These are phyloP conservation scores for Plagodis pulveraria DNA, from an alignment of 2,888 invertebrate species.

Conservation along the genomic window DNA sequence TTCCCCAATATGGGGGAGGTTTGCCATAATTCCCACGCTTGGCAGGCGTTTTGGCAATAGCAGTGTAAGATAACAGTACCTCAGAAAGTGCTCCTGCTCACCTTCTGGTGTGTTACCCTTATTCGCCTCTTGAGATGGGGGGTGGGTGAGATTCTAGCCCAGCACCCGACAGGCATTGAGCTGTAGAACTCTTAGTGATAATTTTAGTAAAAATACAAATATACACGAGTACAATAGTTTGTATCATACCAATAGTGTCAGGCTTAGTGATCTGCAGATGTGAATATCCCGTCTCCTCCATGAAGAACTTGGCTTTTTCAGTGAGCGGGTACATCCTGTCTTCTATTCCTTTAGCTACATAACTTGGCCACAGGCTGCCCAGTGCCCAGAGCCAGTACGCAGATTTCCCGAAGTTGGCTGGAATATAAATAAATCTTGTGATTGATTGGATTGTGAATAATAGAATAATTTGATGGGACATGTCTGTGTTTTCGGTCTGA, in stretches of 20 bases:
- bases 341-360: slow-evolving; percentile 72
- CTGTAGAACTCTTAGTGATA: slow-evolving; percentile 32
- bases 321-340: slow-evolving; percentile 81
- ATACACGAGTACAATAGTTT: neutral
- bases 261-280: slow-evolving; percentile 93
- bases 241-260: slow-evolving; percentile 88
- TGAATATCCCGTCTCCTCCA: slow-evolving; percentile 86
- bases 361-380: slow-evolving; percentile 79
- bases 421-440: neutral
- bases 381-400: slow-evolving; percentile 61
- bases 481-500: too few species aligned
- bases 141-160: too few species aligned
- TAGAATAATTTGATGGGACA: too few species aligned
- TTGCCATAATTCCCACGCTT: too few species aligned
- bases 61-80: too few species aligned
- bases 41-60: too few species aligned
- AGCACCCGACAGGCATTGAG: too few species aligned
- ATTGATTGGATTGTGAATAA: too few species aligned
- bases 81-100: too few species aligned
- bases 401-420: slow-evolving; percentile 60
- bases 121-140: too few species aligned
- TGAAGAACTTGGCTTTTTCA: slow-evolving; percentile 53
- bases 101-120: too few species aligned
- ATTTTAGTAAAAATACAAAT: neutral
- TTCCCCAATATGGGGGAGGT: too few species aligned